These are phyloP conservation scores for Acanthacorydalis orientalis DNA, from an alignment of 2,888 invertebrate genomes.

Conservation along the genomic window DNA sequence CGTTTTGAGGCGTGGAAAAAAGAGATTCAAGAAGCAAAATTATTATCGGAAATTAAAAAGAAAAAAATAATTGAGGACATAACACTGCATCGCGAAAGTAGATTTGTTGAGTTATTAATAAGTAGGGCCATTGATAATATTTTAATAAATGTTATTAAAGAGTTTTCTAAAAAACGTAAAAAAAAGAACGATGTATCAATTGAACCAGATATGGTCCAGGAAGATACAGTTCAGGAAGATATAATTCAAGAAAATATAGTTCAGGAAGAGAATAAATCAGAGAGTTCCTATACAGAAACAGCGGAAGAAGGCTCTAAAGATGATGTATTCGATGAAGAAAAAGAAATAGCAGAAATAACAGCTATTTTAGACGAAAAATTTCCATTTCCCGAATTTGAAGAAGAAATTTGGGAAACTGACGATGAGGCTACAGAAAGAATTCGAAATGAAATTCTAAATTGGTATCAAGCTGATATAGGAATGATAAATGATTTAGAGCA, in stretches of 20 bases:
- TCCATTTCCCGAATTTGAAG: conserved; percentile 31
- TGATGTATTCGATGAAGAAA: conserved; percentile 19
- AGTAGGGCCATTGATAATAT: too few species aligned
- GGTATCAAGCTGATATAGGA: conserved; percentile 26
- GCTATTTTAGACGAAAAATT: conserved; percentile 19
- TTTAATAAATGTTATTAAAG: too few species aligned
- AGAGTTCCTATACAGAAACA: too few species aligned
- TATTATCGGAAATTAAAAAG: conserved; percentile 18
- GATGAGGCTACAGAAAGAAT: conserved; percentile 31
- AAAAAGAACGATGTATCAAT: conserved; percentile 10
- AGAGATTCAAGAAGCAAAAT: conserved; percentile 14
- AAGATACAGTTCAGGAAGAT: too few species aligned
- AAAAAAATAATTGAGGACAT: conserved; percentile 21
- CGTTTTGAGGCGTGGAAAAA: conserved; percentile 27
- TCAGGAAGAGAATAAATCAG: too few species aligned
- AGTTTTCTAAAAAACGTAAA: too few species aligned
- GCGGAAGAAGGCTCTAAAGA: too few species aligned
- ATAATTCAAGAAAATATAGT: too few species aligned
- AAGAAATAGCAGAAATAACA: conserved; percentile 29
- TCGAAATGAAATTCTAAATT: conserved; percentile 26
- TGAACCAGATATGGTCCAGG: neutral
- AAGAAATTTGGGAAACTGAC: conserved; percentile 28
- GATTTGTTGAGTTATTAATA: too few species aligned
- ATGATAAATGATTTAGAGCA: neutral
- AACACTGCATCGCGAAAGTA: neutral